phyloP scores from a whole-genome alignment of 2,888 invertebrate species.

The Adela reaumurella region DNA sequence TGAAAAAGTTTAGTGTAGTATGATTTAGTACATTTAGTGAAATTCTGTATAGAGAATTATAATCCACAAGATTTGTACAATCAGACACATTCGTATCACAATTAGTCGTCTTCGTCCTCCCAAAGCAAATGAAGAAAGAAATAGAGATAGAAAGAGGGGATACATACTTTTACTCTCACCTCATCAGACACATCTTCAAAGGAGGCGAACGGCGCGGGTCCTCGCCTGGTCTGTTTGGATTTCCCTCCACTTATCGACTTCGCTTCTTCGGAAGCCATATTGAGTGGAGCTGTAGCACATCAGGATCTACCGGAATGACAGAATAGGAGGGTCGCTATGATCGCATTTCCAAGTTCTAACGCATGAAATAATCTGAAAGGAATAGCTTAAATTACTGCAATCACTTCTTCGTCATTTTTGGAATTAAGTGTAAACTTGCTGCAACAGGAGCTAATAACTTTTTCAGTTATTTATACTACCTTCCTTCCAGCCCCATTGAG shows the following conservation, averaged over 20 bases:
- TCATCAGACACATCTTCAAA: slow-evolving; percentile 88
- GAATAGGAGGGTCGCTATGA: background rate
- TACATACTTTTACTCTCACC: slow-evolving; percentile 64
- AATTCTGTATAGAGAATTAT: no score
- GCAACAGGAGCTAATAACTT: no score
- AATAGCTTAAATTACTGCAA: no score
- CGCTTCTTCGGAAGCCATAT: background rate
- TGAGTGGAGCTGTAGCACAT: background rate
- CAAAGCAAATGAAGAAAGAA: slow-evolving; percentile 18
- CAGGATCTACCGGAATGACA: background rate
- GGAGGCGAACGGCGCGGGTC: slow-evolving; percentile 91
- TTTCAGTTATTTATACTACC: no score
- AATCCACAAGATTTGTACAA: no score
- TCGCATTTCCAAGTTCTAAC: background rate
- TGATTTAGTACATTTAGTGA: no score
- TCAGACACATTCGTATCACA: slow-evolving; percentile 4
- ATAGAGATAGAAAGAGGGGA: slow-evolving; percentile 24
- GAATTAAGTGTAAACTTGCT: no score
- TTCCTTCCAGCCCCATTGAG: no score
- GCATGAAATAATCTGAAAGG: background rate
- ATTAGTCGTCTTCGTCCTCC: no score
- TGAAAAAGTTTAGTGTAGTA: no score
- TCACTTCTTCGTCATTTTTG: no score
- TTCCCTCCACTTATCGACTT: slow-evolving; percentile 14
- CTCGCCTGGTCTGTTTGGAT: slow-evolving; percentile 69